Conservation (phyloP, 2,888 invertebrate genomes). For the Aporophyla lueneburgensis region DNA sequence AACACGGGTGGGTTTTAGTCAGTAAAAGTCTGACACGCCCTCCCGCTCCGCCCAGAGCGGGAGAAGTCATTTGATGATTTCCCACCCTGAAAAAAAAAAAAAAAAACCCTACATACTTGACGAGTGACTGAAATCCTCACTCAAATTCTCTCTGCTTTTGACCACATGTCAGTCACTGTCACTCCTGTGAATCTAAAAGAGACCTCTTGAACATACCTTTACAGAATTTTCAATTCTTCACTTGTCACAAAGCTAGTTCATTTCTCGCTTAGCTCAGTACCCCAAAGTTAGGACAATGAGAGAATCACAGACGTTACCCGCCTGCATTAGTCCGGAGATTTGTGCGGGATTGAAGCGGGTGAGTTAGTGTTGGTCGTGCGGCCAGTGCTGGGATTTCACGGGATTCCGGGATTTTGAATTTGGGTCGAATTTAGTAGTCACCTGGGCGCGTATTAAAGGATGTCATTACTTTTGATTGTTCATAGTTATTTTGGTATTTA, state of each 20-base stretch:
- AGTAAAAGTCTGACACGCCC: too few species aligned
- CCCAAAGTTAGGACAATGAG: constrained; percentile 65
- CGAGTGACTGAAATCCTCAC: constrained; percentile 2
- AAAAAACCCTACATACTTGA: background rate
- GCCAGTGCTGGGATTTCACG: constrained; percentile 57
- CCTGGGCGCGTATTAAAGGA: constrained; percentile 48
- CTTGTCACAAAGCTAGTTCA: constrained; percentile 24
- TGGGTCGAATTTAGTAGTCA: constrained; percentile 63
- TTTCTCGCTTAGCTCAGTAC: constrained; percentile 55
- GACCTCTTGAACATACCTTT: constrained; percentile 28
- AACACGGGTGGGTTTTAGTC: too few species aligned
- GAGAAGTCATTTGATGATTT: too few species aligned
- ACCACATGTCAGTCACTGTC: constrained; percentile 32
- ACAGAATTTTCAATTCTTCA: constrained; percentile 51
- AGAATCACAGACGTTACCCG: constrained; percentile 68
- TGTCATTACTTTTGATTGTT: constrained; percentile 47
- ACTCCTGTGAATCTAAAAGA: constrained; percentile 23
- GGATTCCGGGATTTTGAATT: constrained; percentile 61
- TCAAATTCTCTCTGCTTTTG: constrained; percentile 21
- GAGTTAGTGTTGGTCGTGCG: constrained; percentile 65
- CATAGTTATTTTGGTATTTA: constrained; percentile 21
- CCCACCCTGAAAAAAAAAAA: too few species aligned
- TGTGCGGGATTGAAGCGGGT: constrained; percentile 64
- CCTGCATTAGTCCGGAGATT: constrained; percentile 70
- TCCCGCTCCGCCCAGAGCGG: too few species aligned